phyloP scores from a whole-genome alignment of 2,888 invertebrate genomes.

The Heliconius aoede region DNA sequence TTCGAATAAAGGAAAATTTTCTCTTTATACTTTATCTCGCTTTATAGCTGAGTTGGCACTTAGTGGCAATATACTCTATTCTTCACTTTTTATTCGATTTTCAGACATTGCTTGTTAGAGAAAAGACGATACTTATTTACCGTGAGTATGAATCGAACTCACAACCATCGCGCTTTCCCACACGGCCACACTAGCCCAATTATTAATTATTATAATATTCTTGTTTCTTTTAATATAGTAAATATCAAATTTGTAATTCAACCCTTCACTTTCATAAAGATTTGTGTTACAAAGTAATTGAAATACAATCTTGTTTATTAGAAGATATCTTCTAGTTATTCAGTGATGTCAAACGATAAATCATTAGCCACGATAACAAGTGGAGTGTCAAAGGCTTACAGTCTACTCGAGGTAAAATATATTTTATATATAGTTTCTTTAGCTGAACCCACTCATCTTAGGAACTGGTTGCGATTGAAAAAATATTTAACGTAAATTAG shows the following conservation, averaged over 20 bases:
- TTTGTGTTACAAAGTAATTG: conserved; percentile 17
- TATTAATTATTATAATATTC: neutral
- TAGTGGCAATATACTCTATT: neutral
- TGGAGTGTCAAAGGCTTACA: conserved; percentile 41
- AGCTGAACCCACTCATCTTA: too few relatives aligned
- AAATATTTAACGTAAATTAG: too few relatives aligned
- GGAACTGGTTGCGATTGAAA: too few relatives aligned
- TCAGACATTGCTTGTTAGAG: neutral
- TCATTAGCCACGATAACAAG: conserved; percentile 48
- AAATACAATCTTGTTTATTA: conserved; percentile 28
- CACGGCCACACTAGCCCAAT: too few relatives aligned
- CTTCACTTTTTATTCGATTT: neutral
- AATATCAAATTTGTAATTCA: conserved; percentile 3
- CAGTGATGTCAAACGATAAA: conserved; percentile 49
- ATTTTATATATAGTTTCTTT: neutral
- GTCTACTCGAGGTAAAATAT: neutral
- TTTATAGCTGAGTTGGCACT: too few relatives aligned
- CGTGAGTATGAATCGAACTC: neutral
- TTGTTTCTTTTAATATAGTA: neutral
- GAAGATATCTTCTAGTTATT: conserved; percentile 33
- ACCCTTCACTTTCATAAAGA: conserved; percentile 4
- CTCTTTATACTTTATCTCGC: too few relatives aligned
- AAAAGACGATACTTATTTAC: neutral
- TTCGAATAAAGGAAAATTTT: too few relatives aligned
- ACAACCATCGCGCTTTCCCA: neutral